Evolutionary conservation across 2,113 vertebrate species (phyloP).

Genomic region (Gallinago undulata): DNA sequence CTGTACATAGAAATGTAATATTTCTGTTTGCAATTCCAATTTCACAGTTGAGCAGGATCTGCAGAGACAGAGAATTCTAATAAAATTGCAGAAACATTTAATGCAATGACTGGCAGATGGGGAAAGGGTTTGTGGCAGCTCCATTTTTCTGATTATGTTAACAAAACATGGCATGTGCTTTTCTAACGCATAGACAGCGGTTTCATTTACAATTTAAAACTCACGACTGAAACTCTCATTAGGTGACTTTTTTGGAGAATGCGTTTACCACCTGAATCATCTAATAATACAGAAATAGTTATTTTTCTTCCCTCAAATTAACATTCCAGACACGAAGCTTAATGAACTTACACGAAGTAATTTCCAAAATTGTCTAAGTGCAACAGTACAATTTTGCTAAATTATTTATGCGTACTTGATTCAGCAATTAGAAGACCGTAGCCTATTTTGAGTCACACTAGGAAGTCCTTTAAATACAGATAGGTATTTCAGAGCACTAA

Average conservation of each 20-base stretch:
- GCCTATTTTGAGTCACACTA: conserved; percentile 10
- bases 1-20: conserved; percentile 75
- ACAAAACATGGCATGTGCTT: conserved; percentile 76
- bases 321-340: conserved; percentile 27
- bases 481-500: not conserved
- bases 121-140: conserved; percentile 71
- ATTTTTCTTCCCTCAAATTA: conserved; percentile 49
- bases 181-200: conserved; percentile 55
- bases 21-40: conserved; percentile 85
- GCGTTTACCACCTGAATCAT: conserved; percentile 54
- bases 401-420: conserved; percentile 64
- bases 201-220: conserved; percentile 74
- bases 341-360: conserved; percentile 52
- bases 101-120: conserved; percentile 79
- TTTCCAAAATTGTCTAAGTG: conserved; percentile 57
- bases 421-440: conserved; percentile 53
- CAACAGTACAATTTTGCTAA: conserved; percentile 10
- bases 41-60: conserved; percentile 82
- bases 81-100: conserved; percentile 79
- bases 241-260: conserved; percentile 17
- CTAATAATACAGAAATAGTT: conserved; percentile 35
- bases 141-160: conserved; percentile 80
- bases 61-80: conserved; percentile 78
- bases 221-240: conserved; percentile 63
- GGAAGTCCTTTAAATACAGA: conserved; percentile 37